phyloP scores from a whole-genome alignment of 1,140 invertebrate species.

The Trachymyrmex septentrionalis region DNA sequence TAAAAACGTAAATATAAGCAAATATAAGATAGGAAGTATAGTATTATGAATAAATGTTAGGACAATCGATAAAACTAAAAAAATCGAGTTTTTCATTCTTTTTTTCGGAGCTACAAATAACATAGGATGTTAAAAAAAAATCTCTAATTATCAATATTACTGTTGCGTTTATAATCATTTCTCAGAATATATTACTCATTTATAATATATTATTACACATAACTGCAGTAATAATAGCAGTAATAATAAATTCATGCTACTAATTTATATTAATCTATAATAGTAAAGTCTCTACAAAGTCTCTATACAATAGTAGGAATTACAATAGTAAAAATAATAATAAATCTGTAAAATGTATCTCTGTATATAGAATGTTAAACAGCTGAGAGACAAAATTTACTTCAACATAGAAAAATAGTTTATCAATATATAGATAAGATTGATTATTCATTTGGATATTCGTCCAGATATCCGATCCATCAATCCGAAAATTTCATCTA shows the following conservation, averaged over 20 bases:
- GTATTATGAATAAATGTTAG: constrained; percentile 27
- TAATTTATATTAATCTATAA: constrained; percentile 60
- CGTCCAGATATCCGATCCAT: constrained; percentile 48
- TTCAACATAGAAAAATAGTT: constrained; percentile 75
- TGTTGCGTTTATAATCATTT: constrained; percentile 61
- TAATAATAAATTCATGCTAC: constrained; percentile 71
- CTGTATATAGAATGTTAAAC: constrained; percentile 70
- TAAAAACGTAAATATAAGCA: constrained; percentile 41
- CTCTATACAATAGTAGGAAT: constrained; percentile 66
- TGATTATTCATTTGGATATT: constrained; percentile 44
- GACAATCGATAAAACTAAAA: constrained; percentile 9
- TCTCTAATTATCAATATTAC: constrained; percentile 43
- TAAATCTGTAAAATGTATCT: constrained; percentile 56
- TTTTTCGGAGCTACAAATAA: constrained; percentile 23
- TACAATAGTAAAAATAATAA: constrained; percentile 67
- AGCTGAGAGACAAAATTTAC: constrained; percentile 59
- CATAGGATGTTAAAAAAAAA: constrained; percentile 20
- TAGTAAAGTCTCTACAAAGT: constrained; percentile 49
- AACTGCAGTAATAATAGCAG: constrained; percentile 68
- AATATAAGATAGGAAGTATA: constrained; percentile 30
- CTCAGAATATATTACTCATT: constrained; percentile 73
- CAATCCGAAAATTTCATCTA: constrained; percentile 58
- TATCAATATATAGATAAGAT: constrained; percentile 59
- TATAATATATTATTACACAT: constrained; percentile 67
- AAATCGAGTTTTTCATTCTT: constrained; percentile 5